These are phyloP conservation scores for Etheostoma perlongum DNA, from an alignment of 2,797 vertebrate species.

Conservation along the genomic window DNA sequence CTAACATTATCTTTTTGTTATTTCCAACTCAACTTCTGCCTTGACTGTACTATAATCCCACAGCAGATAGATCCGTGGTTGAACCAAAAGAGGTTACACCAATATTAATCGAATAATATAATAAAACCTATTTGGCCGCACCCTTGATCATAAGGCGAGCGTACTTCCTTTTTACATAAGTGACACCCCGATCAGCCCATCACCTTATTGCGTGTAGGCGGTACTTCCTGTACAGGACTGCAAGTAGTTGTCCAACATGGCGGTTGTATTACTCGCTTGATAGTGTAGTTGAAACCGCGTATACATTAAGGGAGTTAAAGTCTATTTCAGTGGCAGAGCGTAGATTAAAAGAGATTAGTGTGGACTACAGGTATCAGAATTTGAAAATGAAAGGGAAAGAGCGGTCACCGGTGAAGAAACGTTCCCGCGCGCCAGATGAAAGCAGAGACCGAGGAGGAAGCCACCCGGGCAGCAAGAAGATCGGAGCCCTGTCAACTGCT, in stretches of 20 bases:
- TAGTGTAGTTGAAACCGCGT: conserved; percentile 34
- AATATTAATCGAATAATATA: too few species aligned
- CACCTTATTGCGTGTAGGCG: conserved; percentile 37
- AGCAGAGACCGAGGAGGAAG: conserved; percentile 91
- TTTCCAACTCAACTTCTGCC: neutral
- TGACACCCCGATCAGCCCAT: conserved; percentile 59
- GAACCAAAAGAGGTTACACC: too few species aligned
- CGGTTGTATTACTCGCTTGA: conserved; percentile 51
- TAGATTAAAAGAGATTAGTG: neutral
- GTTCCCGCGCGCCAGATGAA: conserved; percentile 90
- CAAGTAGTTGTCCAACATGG: conserved; percentile 73
- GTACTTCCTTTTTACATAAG: neutral
- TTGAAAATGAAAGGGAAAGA: conserved; percentile 94
- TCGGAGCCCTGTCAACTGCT: conserved; percentile 75
- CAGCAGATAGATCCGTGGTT: neutral
- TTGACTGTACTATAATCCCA: conserved; percentile 46
- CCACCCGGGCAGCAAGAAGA: conserved; percentile 87
- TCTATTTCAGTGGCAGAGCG: neutral
- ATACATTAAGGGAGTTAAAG: conserved; percentile 33
- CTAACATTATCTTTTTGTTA: neutral
- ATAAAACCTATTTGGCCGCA: conserved; percentile 39
- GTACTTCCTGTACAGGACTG: conserved; percentile 59
- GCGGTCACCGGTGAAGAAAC: conserved; percentile 94
- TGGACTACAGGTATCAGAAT: neutral
- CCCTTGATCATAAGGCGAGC: conserved; percentile 48